Evolutionary conservation across 2,888 invertebrate genomes (phyloP).

Genomic region (Sturmia bella): DNA sequence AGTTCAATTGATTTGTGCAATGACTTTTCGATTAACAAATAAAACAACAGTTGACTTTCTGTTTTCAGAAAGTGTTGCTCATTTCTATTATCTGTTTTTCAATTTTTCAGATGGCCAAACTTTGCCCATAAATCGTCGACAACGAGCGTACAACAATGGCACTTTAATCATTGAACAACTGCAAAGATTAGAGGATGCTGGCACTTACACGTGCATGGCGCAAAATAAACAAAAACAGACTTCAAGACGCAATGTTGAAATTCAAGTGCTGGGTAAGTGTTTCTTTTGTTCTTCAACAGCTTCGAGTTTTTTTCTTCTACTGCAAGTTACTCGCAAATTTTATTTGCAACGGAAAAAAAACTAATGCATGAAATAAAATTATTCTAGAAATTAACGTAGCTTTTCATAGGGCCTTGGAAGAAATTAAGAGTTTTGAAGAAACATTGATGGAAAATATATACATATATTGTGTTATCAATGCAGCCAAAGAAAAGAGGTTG

Average conservation of each 20-base stretch:
- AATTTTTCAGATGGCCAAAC: conserved; percentile 89
- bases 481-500: too few species aligned
- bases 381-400: too few species aligned
- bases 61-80: background rate
- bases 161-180: conserved; percentile 93
- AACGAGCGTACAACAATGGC: conserved; percentile 92
- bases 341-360: too few species aligned
- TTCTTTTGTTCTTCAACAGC: conserved; percentile 21
- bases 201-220: conserved; percentile 95
- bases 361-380: too few species aligned
- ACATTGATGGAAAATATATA: too few species aligned
- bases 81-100: conserved; percentile 6
- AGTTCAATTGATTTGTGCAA: too few species aligned
- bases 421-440: too few species aligned
- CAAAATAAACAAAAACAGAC: conserved; percentile 91
- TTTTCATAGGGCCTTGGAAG: too few species aligned
- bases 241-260: conserved; percentile 88
- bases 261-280: conserved; percentile 87
- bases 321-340: too few species aligned
- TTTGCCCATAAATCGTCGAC: conserved; percentile 93
- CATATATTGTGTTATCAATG: too few species aligned
- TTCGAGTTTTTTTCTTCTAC: background rate
- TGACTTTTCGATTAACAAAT: too few species aligned
- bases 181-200: conserved; percentile 92
- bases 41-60: background rate